Percentiles rank a stretch among this genome's conserved stretches.
phyloP scores from a whole-genome alignment of 2,113 vertebrate species.

The Neomonachus schauinslandi region DNA sequence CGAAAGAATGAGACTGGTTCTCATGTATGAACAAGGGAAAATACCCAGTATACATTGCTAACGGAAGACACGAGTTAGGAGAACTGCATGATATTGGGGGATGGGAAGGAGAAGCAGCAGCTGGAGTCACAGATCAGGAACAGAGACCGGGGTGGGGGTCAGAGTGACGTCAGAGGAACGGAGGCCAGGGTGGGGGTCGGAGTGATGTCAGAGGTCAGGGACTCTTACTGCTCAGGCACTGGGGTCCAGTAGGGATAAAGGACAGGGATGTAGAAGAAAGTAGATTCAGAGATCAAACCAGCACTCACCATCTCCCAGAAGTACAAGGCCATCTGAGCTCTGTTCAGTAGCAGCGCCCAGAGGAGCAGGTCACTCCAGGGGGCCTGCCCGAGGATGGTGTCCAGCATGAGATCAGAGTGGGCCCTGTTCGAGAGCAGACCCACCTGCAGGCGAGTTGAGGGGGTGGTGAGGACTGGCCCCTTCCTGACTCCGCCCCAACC shows the following conservation, averaged over 20 bases:
- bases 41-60: no score
- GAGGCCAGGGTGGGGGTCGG: neutral
- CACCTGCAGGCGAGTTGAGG: conserved; percentile 56
- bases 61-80: neutral
- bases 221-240: rapidly evolving
- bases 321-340: conserved; percentile 90
- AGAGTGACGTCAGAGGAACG: neutral
- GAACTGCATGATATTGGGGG: neutral
- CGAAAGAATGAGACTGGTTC: neutral
- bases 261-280: neutral
- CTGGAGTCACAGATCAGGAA: neutral
- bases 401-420: conserved; percentile 43
- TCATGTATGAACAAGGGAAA: neutral
- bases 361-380: conserved; percentile 91
- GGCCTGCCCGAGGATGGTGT: conserved; percentile 54
- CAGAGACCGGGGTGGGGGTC: neutral
- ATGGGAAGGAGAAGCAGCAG: neutral
- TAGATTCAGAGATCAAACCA: rapidly evolving
- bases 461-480: neutral
- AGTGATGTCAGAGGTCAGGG: neutral
- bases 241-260: neutral
- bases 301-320: conserved; percentile 94
- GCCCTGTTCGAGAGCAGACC: conserved; percentile 70
- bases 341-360: conserved; percentile 92
- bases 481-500: neutral